Evolutionary conservation across 2,888 invertebrate genomes (phyloP), one percentile per base, ranked within the genome.

Genomic region (Heterodera filipjevi): DNA sequence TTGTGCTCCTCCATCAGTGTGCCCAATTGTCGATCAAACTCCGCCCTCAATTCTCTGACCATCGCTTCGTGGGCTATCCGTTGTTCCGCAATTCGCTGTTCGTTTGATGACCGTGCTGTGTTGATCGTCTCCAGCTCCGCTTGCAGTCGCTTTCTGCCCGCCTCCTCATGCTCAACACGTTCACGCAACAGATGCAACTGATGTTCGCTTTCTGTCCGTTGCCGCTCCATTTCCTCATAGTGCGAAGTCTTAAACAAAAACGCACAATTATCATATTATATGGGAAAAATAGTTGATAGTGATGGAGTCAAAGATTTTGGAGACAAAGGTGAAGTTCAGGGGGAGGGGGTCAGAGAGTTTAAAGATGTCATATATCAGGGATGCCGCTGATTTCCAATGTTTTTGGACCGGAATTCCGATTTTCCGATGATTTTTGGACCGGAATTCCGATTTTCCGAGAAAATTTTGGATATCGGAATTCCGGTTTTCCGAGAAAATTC

Each of bases 191-290:
- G 80, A 32, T 83, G 83, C 64, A 87, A 66, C 68, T 86, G 83
- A 68, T 85, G 86, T 35, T 87, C 87, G 77, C 81, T 86, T 73
- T 87, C 86, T 16, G 79, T 79, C 33, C 82, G 81, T 33, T 84
- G 84, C 1, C 84, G 77, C 27, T 85, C 85, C 30, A 87, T 77
- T 76, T 87, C 87, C 0, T 82, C 80, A 14, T 77, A 78, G 72
- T 87, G 87, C 30, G 80, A 80, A 39, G 66, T 46, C 71, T 83
- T 76, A 71, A 81, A n/a, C n/a, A n/a, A n/a, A n/a, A n/a, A n/a
- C n/a, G n/a, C n/a, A n/a, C n/a, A n/a, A n/a, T n/a, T n/a, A n/a
- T n/a, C n/a, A n/a, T n/a, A n/a, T n/a, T n/a, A n/a, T n/a, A n/a
- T n/a, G n/a, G n/a, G n/a, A n/a, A n/a, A n/a, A n/a, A n/a, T n/a